These are phyloP conservation scores for Tetranychus truncatus DNA, from an alignment of 2,888 invertebrate species.

Conservation along the genomic window DNA sequence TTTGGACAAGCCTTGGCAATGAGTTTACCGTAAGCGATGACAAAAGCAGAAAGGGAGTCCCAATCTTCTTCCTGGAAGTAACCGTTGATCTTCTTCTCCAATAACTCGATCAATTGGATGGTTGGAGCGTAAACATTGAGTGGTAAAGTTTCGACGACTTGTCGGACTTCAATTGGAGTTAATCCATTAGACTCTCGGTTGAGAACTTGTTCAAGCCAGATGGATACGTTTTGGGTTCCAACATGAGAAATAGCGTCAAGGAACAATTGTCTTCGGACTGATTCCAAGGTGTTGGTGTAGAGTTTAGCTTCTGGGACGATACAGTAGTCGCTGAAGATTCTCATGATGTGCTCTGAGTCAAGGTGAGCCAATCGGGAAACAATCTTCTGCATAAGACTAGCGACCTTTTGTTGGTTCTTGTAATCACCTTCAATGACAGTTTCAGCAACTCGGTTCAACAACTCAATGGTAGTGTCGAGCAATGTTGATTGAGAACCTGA, in stretches of 20 bases:
- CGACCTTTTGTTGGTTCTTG: background rate
- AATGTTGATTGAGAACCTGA: background rate
- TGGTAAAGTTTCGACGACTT: conserved; percentile 29
- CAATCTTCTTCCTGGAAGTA: background rate
- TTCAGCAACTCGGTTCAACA: background rate
- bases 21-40: background rate
- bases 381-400: background rate
- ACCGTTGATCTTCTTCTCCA: background rate
- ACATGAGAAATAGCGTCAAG: conserved; percentile 29
- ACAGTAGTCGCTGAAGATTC: background rate
- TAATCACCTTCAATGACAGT: background rate
- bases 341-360: conserved; percentile 19
- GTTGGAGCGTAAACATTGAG: conserved; percentile 29
- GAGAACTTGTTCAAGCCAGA: conserved; percentile 28
- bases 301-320: background rate
- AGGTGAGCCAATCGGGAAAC: conserved; percentile 26
- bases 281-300: conserved; percentile 21
- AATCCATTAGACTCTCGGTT: conserved; percentile 29
- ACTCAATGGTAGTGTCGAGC: background rate
- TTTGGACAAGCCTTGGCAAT: background rate
- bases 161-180: conserved; percentile 24
- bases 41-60: background rate
- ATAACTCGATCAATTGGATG: conserved; percentile 15
- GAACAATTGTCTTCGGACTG: conserved; percentile 29
- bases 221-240: conserved; percentile 32